A percentile compares a stretch with the other conserved stretches of the same genome.
Conservation (phyloP, 2,113 vertebrate species). For the Argyrosomus japonicus region DNA sequence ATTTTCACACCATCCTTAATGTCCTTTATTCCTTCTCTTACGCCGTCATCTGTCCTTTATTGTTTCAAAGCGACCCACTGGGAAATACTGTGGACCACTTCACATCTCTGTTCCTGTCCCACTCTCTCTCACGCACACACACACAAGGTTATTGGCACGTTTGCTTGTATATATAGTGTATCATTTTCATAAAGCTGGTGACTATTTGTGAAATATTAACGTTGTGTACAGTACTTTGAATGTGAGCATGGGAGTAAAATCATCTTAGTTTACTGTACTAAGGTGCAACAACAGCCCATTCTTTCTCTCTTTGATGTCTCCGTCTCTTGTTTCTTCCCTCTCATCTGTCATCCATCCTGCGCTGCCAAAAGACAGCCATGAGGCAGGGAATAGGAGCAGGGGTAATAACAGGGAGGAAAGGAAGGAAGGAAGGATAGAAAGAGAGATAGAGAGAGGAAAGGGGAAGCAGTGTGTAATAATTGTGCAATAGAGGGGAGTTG, state of each 20-base stretch:
- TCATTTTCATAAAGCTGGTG: slow-evolving; percentile 10
- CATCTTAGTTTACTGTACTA: not conserved
- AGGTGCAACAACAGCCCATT: slow-evolving; percentile 45
- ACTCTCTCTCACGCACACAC: not conserved
- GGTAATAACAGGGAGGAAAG: slow-evolving; percentile 68
- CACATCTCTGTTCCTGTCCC: slow-evolving; percentile 17
- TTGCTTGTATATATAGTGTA: not conserved
- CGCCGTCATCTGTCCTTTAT: slow-evolving; percentile 58
- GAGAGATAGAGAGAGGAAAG: slow-evolving; percentile 16
- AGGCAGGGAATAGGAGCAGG: slow-evolving; percentile 59
- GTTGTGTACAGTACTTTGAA: slow-evolving; percentile 16
- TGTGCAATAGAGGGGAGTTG: slow-evolving; percentile 26
- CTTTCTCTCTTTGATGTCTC: slow-evolving; percentile 51
- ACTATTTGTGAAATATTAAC: slow-evolving; percentile 14
- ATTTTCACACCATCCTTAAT: slow-evolving; percentile 60
- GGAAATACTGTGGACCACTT: slow-evolving; percentile 39
- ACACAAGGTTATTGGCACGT: slow-evolving; percentile 1
- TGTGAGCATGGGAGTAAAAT: slow-evolving; percentile 16
- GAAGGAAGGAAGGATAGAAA: slow-evolving; percentile 31
- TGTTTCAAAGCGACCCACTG: slow-evolving; percentile 61
- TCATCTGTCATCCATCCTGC: slow-evolving; percentile 66
- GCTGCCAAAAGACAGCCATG: slow-evolving; percentile 69
- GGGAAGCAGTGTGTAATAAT: slow-evolving; percentile 48
- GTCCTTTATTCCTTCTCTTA: slow-evolving; percentile 54
- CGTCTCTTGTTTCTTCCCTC: slow-evolving; percentile 60